Base-by-base conservation (phyloP, 2,113 vertebrate genomes). In the Lates calcarifer region DNA sequence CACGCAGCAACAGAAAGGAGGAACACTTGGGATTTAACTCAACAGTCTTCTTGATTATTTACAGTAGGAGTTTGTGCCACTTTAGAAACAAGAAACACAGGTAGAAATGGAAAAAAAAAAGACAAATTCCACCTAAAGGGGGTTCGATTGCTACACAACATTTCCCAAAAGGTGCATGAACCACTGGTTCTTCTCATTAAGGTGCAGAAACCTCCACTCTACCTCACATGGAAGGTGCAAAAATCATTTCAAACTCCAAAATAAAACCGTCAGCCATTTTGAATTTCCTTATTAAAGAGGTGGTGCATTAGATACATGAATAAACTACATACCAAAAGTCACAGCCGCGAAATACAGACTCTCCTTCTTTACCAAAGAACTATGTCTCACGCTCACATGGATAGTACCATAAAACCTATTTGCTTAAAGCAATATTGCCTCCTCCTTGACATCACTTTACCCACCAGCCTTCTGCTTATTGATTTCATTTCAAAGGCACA, bases 131-230 rank as follows among this genome's bases (percentile, higher is more conserved):
- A 88, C 71, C 82, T 79, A 79, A 37, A 83, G 70, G 79, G 79
- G 87, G 68, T 84, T 83, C 79, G 82, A 84, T 79, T 89, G 86
- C 90, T 90, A 93, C 89, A 93, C 81, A 79, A 84, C 76, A 47
- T 68, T 87, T 87, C 33, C 89, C 76, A 76, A 81, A 94, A 94
- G 91, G 94, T 94, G 94, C 94, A 89, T 78, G 88, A 93, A 94
- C 89, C 93, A 86, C 79, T 89, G 91, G 89, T 93, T 94, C 92
- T 91, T 90, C 90, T 94, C 88, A 82, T 83, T 93, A 95, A 95
- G 94, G 94, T 95, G 94, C 94, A 90, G 84, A 82, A 91, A 89
- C 74, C 79, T 89, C 87, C 79, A 57, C 73, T 87, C 88, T 84
- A 83, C 68, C 83, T 71, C 78, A 79, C 57, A 64, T 62, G 74